These are phyloP conservation scores for Catocala sponsa DNA, from an alignment of 2,888 invertebrate genomes.

Conservation along the genomic window DNA sequence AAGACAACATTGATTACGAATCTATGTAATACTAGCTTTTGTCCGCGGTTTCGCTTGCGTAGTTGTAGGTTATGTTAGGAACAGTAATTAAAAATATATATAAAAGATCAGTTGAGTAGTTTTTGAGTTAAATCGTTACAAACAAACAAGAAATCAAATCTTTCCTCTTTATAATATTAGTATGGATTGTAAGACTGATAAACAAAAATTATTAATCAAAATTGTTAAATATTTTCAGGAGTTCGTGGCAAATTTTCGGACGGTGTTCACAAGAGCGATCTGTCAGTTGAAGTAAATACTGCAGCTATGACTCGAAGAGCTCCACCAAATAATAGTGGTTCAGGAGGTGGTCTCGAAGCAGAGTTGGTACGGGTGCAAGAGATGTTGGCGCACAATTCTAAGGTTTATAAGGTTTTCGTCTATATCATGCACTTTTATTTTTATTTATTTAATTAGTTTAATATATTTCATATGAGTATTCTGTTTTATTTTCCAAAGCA, in stretches of 20 bases:
- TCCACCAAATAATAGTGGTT: slow-evolving; percentile 25
- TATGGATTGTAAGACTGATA: no score
- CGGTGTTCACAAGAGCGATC: slow-evolving; percentile 64
- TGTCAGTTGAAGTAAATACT: slow-evolving; percentile 36
- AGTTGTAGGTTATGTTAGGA: no score
- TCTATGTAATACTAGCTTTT: no score
- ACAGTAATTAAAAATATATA: no score
- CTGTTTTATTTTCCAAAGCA: slow-evolving; percentile 10
- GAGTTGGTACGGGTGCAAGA: slow-evolving; percentile 95
- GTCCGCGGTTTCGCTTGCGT: no score
- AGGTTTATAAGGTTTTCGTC: slow-evolving; percentile 92
- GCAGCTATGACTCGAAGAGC: slow-evolving; percentile 26
- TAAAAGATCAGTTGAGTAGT: no score
- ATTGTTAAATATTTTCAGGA: slow-evolving; percentile 55
- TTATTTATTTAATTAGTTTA: slow-evolving; percentile 48
- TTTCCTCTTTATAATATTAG: no score
- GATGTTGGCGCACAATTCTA: slow-evolving; percentile 96
- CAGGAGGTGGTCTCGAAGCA: slow-evolving; percentile 88
- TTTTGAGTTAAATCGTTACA: no score
- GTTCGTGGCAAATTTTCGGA: slow-evolving; percentile 75
- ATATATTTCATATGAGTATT: slow-evolving; percentile 16
- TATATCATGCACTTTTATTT: slow-evolving; percentile 86
- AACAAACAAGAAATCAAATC: no score
- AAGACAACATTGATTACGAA: no score
- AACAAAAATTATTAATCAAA: background rate